Evolutionary conservation across 2,888 invertebrate genomes (phyloP).

Genomic region (Griposia aprilina): DNA sequence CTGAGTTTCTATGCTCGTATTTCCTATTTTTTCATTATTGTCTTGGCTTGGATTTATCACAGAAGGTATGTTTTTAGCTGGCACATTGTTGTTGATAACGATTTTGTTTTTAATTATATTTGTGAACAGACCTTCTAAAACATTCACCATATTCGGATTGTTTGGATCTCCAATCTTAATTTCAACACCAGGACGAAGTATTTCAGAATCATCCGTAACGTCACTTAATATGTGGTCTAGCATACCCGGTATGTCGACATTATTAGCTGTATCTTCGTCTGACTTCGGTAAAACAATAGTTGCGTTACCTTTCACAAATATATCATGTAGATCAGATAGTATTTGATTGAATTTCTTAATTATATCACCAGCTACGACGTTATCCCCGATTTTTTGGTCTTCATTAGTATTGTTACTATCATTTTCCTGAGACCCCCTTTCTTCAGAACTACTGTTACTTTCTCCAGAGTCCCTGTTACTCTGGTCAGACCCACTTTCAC

Average conservation of each 20-base stretch:
- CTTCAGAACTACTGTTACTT: background rate
- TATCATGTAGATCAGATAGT: conserved; percentile 47
- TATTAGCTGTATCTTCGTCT: conserved; percentile 5
- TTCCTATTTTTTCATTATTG: background rate
- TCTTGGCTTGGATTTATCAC: background rate
- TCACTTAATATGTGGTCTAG: conserved; percentile 37
- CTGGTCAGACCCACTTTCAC: background rate
- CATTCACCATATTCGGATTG: conserved; percentile 36
- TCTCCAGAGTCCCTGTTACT: conserved; percentile 1
- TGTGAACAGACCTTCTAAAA: conserved; percentile 54
- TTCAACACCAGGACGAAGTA: conserved; percentile 10
- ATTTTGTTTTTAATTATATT: conserved; percentile 57
- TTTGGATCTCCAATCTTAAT: conserved; percentile 16
- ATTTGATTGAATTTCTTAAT: conserved; percentile 43
- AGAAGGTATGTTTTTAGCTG: background rate
- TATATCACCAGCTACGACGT: conserved; percentile 3
- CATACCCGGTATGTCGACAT: conserved; percentile 17
- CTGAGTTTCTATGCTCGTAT: background rate
- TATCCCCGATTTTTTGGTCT: background rate
- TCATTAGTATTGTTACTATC: background rate
- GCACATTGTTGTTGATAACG: conserved; percentile 45
- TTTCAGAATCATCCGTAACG: conserved; percentile 14
- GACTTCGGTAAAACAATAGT: conserved; percentile 17
- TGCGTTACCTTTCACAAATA: conserved; percentile 49
- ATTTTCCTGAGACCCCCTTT: conserved; percentile 1